Evolutionary conservation across 2,888 invertebrate genomes (phyloP).

Genomic region (Harpalus rubripes): DNA sequence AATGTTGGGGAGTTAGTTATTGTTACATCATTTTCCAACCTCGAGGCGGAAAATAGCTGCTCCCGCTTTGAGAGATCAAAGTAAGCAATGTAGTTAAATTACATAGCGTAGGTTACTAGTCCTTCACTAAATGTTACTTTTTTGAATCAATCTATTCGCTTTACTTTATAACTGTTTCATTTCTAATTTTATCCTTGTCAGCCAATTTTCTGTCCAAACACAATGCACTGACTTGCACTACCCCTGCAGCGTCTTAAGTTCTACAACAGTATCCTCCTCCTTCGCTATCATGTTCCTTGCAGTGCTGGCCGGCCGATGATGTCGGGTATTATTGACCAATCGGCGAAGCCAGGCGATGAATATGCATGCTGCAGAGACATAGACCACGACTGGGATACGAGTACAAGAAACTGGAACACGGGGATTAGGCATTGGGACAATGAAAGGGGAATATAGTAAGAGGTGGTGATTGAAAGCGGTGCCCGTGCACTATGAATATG

Average conservation of each 20-base stretch:
- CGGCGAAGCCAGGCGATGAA: slow-evolving; percentile 44
- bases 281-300: neutral
- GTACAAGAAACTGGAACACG: neutral
- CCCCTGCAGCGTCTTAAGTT: neutral
- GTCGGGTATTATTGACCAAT: slow-evolving; percentile 61
- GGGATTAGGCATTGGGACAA: neutral
- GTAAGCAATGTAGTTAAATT: too few species aligned
- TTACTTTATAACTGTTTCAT: too few species aligned
- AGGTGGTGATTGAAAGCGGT: neutral
- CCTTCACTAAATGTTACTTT: too few species aligned
- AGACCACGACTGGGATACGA: neutral
- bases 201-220: neutral
- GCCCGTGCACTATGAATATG: neutral
- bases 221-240: neutral
- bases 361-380: slow-evolving; percentile 37
- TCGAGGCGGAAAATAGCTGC: too few species aligned
- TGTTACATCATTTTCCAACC: too few species aligned
- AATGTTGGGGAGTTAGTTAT: too few species aligned
- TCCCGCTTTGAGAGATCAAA: too few species aligned
- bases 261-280: neutral
- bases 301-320: slow-evolving; percentile 17
- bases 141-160: too few species aligned
- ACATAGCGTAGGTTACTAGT: too few species aligned
- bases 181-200: neutral
- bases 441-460: neutral